Conservation (phyloP, 2,888 invertebrate species). For the Mesopsocus fuscifrons region DNA sequence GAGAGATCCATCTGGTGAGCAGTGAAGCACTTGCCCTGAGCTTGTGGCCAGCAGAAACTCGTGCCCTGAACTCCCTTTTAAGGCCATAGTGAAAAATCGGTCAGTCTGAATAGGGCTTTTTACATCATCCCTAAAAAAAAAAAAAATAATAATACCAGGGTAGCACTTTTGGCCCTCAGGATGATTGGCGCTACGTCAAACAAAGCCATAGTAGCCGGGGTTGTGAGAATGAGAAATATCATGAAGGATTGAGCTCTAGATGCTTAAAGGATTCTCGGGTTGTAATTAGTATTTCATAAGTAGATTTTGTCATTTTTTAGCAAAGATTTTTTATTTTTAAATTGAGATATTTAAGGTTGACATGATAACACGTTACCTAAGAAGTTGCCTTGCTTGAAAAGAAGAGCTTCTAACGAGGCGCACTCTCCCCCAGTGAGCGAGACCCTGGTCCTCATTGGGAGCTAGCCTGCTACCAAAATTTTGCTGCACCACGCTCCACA, state of each 20-base stretch:
- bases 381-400: constrained; percentile 2
- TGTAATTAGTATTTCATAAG: not conserved
- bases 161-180: too few relatives aligned
- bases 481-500: constrained; percentile 26
- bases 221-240: not conserved
- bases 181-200: too few relatives aligned
- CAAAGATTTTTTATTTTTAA: constrained; percentile 2
- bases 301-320: not conserved
- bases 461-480: not conserved
- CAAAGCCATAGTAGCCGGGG: not conserved
- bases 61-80: not conserved
- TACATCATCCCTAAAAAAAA: constrained; percentile 5
- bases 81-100: too few relatives aligned
- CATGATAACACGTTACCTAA: too few relatives aligned
- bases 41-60: not conserved
- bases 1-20: not conserved
- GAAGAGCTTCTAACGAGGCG: constrained; percentile 12
- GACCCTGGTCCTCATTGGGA: constrained; percentile 10
- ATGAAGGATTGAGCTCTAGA: too few relatives aligned
- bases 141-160: too few relatives aligned
- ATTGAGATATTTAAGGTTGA: too few relatives aligned
- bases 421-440: constrained; percentile 14
- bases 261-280: too few relatives aligned
- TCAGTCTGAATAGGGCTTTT: too few relatives aligned
- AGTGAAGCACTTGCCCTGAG: constrained; percentile 1